A percentile compares a stretch with the other conserved stretches of the same genome.
Evolutionary conservation across 2,888 invertebrate genomes (phyloP).

Genomic region (Ophion obscuratus): DNA sequence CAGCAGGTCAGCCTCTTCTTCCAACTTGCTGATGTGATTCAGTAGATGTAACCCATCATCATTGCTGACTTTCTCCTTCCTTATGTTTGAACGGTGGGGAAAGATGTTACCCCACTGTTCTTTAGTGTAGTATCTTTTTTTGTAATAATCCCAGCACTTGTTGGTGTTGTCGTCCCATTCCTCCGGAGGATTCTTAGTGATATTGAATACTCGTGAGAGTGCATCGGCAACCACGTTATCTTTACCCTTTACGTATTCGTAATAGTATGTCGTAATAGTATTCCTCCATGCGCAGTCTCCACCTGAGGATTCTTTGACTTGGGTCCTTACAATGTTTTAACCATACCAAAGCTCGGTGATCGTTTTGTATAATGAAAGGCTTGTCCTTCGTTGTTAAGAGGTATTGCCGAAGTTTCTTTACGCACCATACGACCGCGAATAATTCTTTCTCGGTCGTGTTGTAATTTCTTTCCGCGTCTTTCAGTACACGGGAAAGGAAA

Average conservation of each 20-base stretch:
- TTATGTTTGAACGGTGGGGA: constrained; percentile 8
- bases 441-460: constrained; percentile 36
- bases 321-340: constrained; percentile 68
- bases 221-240: constrained; percentile 75
- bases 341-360: constrained; percentile 77
- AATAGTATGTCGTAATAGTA: constrained; percentile 76
- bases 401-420: constrained; percentile 70
- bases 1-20: constrained; percentile 8
- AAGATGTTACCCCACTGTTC: constrained; percentile 32
- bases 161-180: neutral
- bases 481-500: constrained; percentile 64
- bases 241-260: constrained; percentile 72
- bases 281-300: constrained; percentile 74
- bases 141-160: neutral
- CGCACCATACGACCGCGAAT: constrained; percentile 65
- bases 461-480: constrained; percentile 60
- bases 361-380: constrained; percentile 70
- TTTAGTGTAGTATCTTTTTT: constrained; percentile 19
- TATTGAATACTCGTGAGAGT: constrained; percentile 53
- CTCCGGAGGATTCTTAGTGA: constrained; percentile 4
- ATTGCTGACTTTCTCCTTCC: neutral
- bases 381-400: constrained; percentile 65
- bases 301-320: constrained; percentile 30
- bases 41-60: neutral
- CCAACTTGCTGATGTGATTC: constrained; percentile 5